These are phyloP conservation scores for Panonychus citri DNA, from an alignment of 1,140 invertebrate species.

Conservation along the genomic window DNA sequence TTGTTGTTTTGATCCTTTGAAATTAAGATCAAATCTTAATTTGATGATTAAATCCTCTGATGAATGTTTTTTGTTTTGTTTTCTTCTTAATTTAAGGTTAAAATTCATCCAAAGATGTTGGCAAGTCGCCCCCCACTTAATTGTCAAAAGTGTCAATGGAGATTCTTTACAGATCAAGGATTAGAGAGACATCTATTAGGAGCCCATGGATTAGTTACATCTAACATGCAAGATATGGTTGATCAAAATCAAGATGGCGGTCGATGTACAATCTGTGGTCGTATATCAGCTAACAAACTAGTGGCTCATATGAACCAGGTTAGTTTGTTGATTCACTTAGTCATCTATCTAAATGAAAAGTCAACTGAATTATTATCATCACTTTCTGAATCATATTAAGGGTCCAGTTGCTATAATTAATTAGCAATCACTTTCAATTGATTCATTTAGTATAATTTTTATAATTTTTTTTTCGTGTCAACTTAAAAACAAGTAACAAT, in stretches of 20 bases:
- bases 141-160: constrained; percentile 83
- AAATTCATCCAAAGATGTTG: constrained; percentile 88
- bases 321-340: no score
- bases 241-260: constrained; percentile 83
- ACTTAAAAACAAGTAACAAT: no score
- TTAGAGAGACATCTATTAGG: constrained; percentile 74
- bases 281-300: constrained; percentile 78
- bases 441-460: no score
- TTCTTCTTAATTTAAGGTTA: constrained; percentile 29
- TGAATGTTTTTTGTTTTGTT: not conserved
- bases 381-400: no score
- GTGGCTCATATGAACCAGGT: constrained; percentile 63
- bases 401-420: no score
- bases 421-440: no score
- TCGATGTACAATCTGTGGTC: constrained; percentile 68
- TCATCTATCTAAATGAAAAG: no score
- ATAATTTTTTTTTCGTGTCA: no score
- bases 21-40: not conserved
- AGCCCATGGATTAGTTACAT: constrained; percentile 74
- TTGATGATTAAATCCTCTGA: no score
- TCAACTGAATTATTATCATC: no score
- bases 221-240: constrained; percentile 81
- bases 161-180: constrained; percentile 61
- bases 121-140: constrained; percentile 77
- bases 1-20: not conserved